These are phyloP conservation scores for Gephyroberyx darwinii DNA, from an alignment of 2,797 vertebrate genomes.

Conservation along the genomic window DNA sequence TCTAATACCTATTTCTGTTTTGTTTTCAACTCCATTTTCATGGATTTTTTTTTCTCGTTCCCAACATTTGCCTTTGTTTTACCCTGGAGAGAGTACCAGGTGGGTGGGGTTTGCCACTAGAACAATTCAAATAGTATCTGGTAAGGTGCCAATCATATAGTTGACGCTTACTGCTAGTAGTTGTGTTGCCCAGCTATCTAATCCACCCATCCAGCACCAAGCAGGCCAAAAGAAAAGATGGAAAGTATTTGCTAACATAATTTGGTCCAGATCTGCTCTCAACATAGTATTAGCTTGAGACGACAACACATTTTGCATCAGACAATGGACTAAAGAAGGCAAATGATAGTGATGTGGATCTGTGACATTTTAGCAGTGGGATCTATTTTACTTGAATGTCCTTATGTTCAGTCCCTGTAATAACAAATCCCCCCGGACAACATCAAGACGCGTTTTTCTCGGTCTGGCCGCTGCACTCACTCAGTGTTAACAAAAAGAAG, in stretches of 20 bases:
- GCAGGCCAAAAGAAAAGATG: background rate
- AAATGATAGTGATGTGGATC: background rate
- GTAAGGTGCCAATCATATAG: too few relatives aligned
- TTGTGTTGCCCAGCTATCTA: too few relatives aligned
- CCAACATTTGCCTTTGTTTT: background rate
- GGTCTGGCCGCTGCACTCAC: slow-evolving; percentile 29
- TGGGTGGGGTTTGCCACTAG: background rate
- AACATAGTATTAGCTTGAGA: background rate
- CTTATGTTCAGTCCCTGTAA: background rate
- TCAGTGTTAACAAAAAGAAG: slow-evolving; percentile 6
- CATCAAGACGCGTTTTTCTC: background rate
- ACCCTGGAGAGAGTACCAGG: background rate
- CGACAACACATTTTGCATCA: background rate
- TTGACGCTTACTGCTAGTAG: too few relatives aligned
- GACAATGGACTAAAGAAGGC: background rate
- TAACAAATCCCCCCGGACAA: background rate
- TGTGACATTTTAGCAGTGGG: slow-evolving; percentile 24
- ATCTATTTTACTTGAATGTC: background rate
- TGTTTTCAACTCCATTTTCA: background rate
- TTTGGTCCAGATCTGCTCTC: background rate
- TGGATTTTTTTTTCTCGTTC: background rate
- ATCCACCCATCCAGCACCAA: background rate
- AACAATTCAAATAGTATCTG: too few relatives aligned
- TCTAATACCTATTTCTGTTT: slow-evolving; percentile 2
- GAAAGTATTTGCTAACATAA: background rate